Evolutionary conservation across 2,113 vertebrate species (phyloP), one percentile per base, ranked within the genome.

Genomic region (Datnioides undecimradiatus): DNA sequence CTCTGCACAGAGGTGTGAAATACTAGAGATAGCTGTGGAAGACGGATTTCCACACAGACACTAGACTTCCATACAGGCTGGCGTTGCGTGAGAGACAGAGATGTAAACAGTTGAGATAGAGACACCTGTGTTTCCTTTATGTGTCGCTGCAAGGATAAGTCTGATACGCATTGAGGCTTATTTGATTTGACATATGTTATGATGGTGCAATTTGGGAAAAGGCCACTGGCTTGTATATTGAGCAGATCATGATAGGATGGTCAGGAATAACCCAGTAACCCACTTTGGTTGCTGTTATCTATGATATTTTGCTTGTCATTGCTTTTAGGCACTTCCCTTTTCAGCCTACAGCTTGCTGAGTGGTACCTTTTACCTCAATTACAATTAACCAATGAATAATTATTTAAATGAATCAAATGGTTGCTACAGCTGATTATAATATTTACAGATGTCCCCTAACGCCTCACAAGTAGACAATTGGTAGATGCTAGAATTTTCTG

Each of bases 11-110:
- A 76, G 33, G 62, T 90, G 92, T 79, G 88, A 95, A 92, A 94
- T 95, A 91, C 91, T 88, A 75, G 78, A 63, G 74, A 86, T 76
- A 84, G 73, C 79, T 93, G 92, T 77, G 83, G 91, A 58, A 79
- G 70, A 79, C 62, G 49, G 64, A 81, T 76, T 79, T 90, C 63
- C 57, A 74, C 79, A 80, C 41, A 36, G 52, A 79, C 76, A 67
- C 71, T 72, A 27, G 57, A 76, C 49, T 51, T 71, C 69, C 46
- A 58, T 21, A 21, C 29, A 46, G 54, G 54, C n/a, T 2, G 29
- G 73, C 62, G 5, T 74, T 82, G 83, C 73, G 58, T 82, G 79
- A 84, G 74, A 88, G 76, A 36, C 59, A 0, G 23, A 11, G 80
- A 85, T 51, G 81, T 88, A 75, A 88, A 85, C 75, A 85, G 73